Evolutionary conservation across 2,797 vertebrate species (phyloP).

Genomic region (Propithecus deckenii): DNA sequence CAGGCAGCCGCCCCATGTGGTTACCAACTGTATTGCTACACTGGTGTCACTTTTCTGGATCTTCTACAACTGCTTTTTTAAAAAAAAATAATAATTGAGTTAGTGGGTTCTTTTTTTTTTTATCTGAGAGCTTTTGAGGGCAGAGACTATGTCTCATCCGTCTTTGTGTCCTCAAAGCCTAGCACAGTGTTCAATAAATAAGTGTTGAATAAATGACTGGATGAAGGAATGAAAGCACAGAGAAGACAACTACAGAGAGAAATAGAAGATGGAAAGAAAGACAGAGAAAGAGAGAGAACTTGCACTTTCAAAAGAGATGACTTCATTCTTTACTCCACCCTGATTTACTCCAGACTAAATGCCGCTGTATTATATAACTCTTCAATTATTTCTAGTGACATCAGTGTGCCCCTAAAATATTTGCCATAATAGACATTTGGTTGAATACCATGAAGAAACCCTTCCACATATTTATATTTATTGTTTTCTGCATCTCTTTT

Average conservation of each 20-base stretch:
- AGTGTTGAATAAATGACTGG: background rate
- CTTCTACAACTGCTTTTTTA: background rate
- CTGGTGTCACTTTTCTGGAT: background rate
- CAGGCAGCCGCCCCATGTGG: background rate
- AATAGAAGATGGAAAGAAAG: accelerated
- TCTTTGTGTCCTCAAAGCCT: background rate
- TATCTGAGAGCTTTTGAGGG: background rate
- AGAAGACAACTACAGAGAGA: background rate
- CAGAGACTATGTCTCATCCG: background rate
- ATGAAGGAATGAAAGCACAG: background rate
- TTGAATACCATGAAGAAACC: background rate
- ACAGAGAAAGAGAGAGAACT: background rate
- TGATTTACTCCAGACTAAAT: background rate
- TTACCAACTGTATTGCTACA: background rate
- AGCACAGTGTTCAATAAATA: background rate
- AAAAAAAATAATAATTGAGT: background rate
- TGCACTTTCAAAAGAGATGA: background rate
- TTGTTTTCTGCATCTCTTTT: slow-evolving; percentile 32
- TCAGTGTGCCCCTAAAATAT: background rate
- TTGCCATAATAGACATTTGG: background rate
- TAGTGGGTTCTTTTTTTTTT: background rate
- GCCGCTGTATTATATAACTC: background rate
- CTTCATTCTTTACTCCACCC: background rate
- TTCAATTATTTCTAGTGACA: background rate
- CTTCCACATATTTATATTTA: background rate